phyloP scores from a whole-genome alignment of 2,888 invertebrate genomes.

The Dorcus parallelipipedus region DNA sequence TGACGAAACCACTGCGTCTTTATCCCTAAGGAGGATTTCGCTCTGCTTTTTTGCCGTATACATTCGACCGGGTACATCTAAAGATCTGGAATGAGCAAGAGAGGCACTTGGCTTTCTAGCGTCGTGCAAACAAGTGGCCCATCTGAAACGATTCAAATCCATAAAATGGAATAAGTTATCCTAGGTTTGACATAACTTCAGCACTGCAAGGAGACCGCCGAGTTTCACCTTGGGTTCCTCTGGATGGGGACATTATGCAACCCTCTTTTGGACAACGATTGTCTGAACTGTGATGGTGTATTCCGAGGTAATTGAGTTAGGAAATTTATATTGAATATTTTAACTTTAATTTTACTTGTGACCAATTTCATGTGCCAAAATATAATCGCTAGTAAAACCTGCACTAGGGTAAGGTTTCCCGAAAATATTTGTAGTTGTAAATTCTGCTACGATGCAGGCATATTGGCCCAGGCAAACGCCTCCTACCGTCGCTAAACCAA shows the following conservation, averaged over 20 bases:
- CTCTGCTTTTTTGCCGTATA: constrained; percentile 75
- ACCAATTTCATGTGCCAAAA: constrained; percentile 80
- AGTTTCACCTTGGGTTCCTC: constrained; percentile 74
- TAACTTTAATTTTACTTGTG: constrained; percentile 75
- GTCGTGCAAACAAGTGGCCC: constrained; percentile 66
- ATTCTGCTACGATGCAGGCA: constrained; percentile 76
- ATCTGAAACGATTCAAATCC: constrained; percentile 46
- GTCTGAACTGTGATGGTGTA: constrained; percentile 74
- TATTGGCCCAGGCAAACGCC: constrained; percentile 71
- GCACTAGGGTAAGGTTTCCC: constrained; percentile 79
- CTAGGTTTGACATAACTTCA: constrained; percentile 57
- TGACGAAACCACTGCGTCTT: constrained; percentile 59
- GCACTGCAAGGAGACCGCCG: constrained; percentile 76
- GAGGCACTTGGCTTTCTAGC: constrained; percentile 50
- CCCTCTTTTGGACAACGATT: constrained; percentile 73
- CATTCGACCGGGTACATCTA: constrained; percentile 63
- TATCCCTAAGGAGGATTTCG: constrained; percentile 66
- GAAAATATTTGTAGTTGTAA: constrained; percentile 67
- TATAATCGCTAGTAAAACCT: constrained; percentile 79
- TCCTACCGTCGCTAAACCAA: constrained; percentile 76
- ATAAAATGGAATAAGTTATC: constrained; percentile 47
- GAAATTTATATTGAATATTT: background rate
- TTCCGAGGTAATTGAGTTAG: constrained; percentile 49
- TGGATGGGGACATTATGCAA: constrained; percentile 77
- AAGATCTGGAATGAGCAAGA: constrained; percentile 61